Conservation (phyloP, 2,113 vertebrate species). For the Thalassoma bifasciatum region DNA sequence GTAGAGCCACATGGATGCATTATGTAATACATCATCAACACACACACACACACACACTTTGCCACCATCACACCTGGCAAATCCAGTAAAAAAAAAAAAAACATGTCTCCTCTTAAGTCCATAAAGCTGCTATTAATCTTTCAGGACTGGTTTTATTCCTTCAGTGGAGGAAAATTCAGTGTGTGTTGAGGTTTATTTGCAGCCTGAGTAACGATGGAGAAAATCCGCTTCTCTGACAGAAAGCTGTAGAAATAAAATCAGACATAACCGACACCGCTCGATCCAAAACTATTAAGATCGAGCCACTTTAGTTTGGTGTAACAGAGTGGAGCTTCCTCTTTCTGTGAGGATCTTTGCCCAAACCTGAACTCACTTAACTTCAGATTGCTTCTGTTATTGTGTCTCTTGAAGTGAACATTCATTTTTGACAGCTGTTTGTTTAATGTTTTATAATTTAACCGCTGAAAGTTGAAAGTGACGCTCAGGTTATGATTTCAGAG, state of each 20-base stretch:
- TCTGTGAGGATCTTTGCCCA: background rate
- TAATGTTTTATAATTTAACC: no score
- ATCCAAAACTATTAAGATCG: no score
- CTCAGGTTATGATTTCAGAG: no score
- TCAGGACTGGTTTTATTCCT: background rate
- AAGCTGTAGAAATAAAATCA: no score
- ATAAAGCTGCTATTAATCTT: background rate
- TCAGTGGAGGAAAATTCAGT: background rate
- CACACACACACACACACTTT: conserved; percentile 21
- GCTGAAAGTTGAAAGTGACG: no score
- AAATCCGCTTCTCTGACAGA: background rate
- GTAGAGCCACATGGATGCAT: conserved; percentile 29
- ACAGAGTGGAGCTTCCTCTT: no score
- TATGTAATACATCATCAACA: conserved; percentile 25
- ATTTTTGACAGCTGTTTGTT: background rate
- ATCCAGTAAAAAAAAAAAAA: background rate
- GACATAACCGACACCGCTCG: no score
- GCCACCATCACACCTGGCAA: background rate
- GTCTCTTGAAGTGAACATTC: background rate
- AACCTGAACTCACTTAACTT: background rate
- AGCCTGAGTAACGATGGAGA: background rate
- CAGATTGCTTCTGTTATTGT: background rate
- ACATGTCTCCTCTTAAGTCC: background rate
- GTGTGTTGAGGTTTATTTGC: background rate
- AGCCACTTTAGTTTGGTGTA: no score